Conservation (phyloP, 2,888 invertebrate genomes). For the Cantharis lateralis region DNA sequence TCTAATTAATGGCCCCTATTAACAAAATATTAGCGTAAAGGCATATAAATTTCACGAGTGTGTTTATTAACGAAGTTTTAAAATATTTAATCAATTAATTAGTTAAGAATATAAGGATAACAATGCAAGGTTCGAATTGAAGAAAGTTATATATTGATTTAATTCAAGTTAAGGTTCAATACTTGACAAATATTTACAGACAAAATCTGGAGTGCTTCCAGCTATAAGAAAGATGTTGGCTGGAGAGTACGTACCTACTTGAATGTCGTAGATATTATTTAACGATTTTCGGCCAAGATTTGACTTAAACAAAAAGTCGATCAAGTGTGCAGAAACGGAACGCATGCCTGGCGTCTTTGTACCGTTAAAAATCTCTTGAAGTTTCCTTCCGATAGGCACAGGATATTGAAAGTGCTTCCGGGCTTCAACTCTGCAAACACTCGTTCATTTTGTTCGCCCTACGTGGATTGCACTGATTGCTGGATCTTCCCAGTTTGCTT, state of each 20-base stretch:
- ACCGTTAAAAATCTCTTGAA: conserved; percentile 16
- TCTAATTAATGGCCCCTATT: background rate
- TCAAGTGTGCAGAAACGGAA: conserved; percentile 9
- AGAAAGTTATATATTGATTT: conserved; percentile 11
- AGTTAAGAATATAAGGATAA: background rate
- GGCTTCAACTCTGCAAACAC: conserved; percentile 26
- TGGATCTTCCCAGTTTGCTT: conserved; percentile 19
- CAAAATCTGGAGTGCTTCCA: conserved; percentile 15
- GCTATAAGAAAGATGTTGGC: background rate
- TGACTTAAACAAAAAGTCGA: conserved; percentile 19
- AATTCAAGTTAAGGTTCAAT: conserved; percentile 12
- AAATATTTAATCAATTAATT: background rate
- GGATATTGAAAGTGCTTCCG: conserved; percentile 32
- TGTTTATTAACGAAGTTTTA: background rate
- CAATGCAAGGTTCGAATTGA: background rate
- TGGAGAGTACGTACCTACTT: background rate
- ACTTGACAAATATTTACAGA: conserved; percentile 10
- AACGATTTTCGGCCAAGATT: conserved; percentile 12
- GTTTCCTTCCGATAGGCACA: conserved; percentile 25
- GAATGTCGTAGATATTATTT: background rate
- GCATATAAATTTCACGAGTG: background rate
- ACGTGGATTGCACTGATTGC: conserved; percentile 27
- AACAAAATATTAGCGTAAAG: background rate
- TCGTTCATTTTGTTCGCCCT: conserved; percentile 25
- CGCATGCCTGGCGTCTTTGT: conserved; percentile 11